Percentiles rank a stretch among this genome's conserved stretches.
Evolutionary conservation across 2,797 vertebrate species (phyloP).

Genomic region (Danio aesculapii): DNA sequence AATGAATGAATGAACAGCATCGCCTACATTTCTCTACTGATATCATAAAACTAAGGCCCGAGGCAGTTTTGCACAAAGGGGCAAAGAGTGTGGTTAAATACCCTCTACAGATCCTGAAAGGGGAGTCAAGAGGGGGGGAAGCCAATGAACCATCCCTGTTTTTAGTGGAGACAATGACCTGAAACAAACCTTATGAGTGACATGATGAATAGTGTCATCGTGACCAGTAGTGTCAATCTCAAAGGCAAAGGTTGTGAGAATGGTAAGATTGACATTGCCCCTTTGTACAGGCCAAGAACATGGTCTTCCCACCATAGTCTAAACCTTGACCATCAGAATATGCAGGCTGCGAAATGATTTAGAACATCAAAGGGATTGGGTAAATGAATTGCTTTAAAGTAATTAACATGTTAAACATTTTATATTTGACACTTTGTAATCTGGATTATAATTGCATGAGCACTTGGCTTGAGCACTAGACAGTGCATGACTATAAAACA

Average conservation of each 20-base stretch:
- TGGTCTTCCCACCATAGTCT: not conserved
- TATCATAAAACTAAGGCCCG: constrained; percentile 31
- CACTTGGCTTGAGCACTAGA: no score
- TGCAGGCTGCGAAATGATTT: not conserved
- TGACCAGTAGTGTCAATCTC: constrained; percentile 47
- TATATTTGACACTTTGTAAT: no score
- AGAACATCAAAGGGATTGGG: not conserved
- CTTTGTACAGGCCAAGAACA: constrained; percentile 20
- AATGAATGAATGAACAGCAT: no score
- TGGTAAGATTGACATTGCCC: constrained; percentile 29
- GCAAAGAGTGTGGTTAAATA: constrained; percentile 54
- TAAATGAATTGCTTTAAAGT: no score
- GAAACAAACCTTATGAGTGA: constrained; percentile 47
- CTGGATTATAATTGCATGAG: no score
- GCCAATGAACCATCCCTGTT: constrained; percentile 46
- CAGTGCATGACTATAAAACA: no score
- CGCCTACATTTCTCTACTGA: constrained; percentile 19
- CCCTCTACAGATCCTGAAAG: constrained; percentile 40
- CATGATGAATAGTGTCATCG: constrained; percentile 39
- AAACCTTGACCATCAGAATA: constrained; percentile 7
- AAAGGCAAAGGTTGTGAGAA: constrained; percentile 30
- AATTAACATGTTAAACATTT: not conserved
- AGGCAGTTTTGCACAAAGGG: constrained; percentile 49
- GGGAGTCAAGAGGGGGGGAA: constrained; percentile 34
- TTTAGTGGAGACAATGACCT: constrained; percentile 52